A percentile compares a stretch with the other conserved stretches of the same genome.
Conservation (phyloP, 2,797 vertebrate species). For the Cirrhinus mrigala region DNA sequence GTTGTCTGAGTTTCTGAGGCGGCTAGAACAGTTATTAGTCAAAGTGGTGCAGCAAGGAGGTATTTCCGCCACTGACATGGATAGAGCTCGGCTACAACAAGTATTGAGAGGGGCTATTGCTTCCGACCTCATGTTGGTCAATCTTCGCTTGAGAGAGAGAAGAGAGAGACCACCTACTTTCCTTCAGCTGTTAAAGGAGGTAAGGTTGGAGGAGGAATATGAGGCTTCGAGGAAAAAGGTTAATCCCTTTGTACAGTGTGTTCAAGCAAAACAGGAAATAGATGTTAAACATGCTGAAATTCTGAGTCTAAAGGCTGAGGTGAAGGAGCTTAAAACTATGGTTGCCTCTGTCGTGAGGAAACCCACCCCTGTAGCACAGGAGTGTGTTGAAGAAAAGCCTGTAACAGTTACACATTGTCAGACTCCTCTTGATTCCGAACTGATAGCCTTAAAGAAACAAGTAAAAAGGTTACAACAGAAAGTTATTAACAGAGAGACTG, state of each 20-base stretch:
- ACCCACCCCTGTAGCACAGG: not conserved
- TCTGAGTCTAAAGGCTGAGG: not conserved
- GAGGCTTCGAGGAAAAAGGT: not conserved
- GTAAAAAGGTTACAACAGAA: too few relatives aligned
- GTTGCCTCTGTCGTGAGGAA: not conserved
- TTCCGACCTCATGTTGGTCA: too few relatives aligned
- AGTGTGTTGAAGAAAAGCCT: not conserved
- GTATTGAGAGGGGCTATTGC: too few relatives aligned
- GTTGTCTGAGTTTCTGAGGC: too few relatives aligned
- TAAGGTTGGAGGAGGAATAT: not conserved
- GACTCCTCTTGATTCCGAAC: not conserved
- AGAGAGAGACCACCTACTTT: too few relatives aligned
- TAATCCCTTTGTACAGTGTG: not conserved
- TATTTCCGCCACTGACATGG: too few relatives aligned
- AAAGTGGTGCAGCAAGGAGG: too few relatives aligned
- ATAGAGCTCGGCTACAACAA: too few relatives aligned
- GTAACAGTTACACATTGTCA: not conserved
- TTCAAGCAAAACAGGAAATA: not conserved
- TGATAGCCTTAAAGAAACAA: too few relatives aligned
- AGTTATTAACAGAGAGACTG: too few relatives aligned
- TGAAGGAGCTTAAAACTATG: not conserved
- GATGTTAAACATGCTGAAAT: not conserved
- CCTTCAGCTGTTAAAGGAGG: not conserved
- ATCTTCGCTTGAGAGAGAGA: too few relatives aligned
- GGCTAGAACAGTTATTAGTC: too few relatives aligned